Evolutionary conservation across 2,797 vertebrate species (phyloP).

Genomic region (Fistularia commersonii): DNA sequence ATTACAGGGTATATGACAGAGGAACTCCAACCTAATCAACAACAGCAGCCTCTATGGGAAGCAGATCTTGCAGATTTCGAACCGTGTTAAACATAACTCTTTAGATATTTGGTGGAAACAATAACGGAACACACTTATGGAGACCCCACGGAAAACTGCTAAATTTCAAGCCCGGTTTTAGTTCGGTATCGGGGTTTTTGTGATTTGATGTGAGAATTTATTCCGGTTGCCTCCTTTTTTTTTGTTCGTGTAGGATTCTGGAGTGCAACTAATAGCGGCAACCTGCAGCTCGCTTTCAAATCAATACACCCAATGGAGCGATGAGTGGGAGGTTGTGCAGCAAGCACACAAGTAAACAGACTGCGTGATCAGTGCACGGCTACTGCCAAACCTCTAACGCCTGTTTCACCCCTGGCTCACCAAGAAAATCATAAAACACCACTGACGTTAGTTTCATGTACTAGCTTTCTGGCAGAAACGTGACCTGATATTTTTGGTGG

Average conservation of each 20-base stretch:
- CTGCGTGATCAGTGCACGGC: conserved; percentile 23
- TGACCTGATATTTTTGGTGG: conserved; percentile 34
- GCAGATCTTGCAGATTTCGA: conserved; percentile 10
- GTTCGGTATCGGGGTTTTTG: background rate
- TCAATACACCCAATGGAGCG: conserved; percentile 47
- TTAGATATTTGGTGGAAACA: conserved; percentile 41
- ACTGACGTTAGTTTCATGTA: conserved; percentile 42
- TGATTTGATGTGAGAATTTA: background rate
- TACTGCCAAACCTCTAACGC: conserved; percentile 23
- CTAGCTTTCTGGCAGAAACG: conserved; percentile 44
- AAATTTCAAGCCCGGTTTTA: conserved; percentile 12
- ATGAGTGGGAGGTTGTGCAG: conserved; percentile 47
- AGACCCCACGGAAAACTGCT: conserved; percentile 16
- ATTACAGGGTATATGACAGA: conserved; percentile 52
- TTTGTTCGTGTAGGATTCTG: no score
- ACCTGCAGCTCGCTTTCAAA: conserved; percentile 39
- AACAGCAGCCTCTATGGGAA: conserved; percentile 11
- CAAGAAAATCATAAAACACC: conserved; percentile 57
- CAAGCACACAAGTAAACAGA: conserved; percentile 24
- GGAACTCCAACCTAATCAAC: conserved; percentile 54
- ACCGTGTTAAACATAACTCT: conserved; percentile 11
- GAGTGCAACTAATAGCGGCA: no score
- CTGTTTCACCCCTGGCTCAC: conserved; percentile 46
- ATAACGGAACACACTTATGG: conserved; percentile 27
- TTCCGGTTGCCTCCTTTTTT: no score